Evolutionary conservation across 2,113 vertebrate genomes (phyloP).

Genomic region (Leuciscus idus): DNA sequence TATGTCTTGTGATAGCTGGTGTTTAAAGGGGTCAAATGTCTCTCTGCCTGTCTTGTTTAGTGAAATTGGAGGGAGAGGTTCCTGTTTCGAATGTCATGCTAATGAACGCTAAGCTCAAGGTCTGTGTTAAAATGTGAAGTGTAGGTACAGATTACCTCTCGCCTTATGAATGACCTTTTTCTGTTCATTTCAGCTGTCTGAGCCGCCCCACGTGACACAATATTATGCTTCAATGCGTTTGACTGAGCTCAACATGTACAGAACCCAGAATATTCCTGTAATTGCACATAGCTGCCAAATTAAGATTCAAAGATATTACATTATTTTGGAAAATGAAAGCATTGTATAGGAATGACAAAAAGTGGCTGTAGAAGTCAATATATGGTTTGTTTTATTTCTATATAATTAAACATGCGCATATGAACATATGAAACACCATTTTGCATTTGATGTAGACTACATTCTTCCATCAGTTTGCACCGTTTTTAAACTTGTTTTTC

Average conservation of each 20-base stretch:
- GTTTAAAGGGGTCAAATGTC: slow-evolving; percentile 30
- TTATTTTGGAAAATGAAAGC: no score
- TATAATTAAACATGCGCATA: no score
- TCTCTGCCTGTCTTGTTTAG: slow-evolving; percentile 29
- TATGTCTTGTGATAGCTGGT: slow-evolving; percentile 3
- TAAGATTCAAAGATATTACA: no score
- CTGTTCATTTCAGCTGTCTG: not conserved
- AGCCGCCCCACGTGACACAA: not conserved
- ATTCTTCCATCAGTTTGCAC: not conserved
- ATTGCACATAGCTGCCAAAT: no score
- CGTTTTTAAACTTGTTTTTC: not conserved
- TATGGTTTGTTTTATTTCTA: no score
- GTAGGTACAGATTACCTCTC: slow-evolving; percentile 19
- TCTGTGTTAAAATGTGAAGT: slow-evolving; percentile 27
- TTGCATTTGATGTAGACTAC: not conserved
- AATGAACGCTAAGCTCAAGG: slow-evolving; percentile 12
- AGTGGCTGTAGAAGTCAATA: no score
- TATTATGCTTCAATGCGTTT: no score
- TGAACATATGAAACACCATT: not conserved
- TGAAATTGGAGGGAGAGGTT: not conserved
- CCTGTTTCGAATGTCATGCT: slow-evolving; percentile 4
- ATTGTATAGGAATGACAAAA: no score
- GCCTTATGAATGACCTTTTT: not conserved
- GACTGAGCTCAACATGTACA: no score
- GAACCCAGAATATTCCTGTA: no score